Evolutionary conservation across 2,113 vertebrate species (phyloP).

Genomic region (Leucopsar rothschildi): DNA sequence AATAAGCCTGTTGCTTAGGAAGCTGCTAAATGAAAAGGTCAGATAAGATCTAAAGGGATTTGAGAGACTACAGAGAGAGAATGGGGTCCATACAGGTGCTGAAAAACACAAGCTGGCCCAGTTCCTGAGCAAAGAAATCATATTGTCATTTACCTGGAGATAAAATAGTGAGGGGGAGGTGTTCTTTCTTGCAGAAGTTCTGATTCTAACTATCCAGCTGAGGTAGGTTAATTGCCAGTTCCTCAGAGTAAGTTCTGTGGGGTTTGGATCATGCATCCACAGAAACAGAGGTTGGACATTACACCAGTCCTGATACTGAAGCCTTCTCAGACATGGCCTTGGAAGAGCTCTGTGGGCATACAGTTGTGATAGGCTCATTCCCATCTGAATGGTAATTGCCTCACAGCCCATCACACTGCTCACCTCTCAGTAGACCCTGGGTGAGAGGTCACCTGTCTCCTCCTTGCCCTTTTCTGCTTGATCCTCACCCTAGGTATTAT

Average conservation of each 20-base stretch:
- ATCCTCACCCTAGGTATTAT: not conserved
- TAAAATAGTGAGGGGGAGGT: not conserved
- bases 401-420: not conserved
- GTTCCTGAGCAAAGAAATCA: not conserved
- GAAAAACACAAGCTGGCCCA: not conserved
- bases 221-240: not conserved
- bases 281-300: not conserved
- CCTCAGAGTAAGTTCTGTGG: not conserved
- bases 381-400: not conserved
- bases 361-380: not conserved
- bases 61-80: not conserved
- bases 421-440: not conserved
- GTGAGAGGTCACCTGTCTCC: not conserved
- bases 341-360: not conserved
- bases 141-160: not conserved
- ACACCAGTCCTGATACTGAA: not conserved
- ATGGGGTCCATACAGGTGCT: not conserved
- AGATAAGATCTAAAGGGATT: not conserved
- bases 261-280: not conserved
- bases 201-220: not conserved
- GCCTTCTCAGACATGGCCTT: not conserved
- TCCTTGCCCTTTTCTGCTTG: not conserved
- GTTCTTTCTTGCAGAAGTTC: not conserved
- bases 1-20: not conserved
- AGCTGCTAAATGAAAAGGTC: not conserved